Base-by-base conservation (phyloP, 2,797 vertebrate species). In the Hapalemur alaotrensis region DNA sequence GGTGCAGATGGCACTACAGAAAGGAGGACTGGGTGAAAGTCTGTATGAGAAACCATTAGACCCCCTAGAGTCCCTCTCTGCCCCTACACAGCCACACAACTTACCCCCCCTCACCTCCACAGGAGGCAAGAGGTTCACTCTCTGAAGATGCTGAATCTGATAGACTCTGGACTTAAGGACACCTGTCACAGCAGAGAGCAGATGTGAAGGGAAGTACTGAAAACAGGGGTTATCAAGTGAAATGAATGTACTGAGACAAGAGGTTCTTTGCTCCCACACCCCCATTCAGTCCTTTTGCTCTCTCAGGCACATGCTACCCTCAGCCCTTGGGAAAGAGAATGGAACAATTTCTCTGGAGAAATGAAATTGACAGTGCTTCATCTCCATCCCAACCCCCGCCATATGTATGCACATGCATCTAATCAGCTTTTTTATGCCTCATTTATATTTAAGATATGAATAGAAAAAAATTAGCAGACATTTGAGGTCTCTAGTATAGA, bases 401-500 rank as follows among this genome's bases (percentile, higher is more conserved):
- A 3, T 6, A 4, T 28, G 6, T 32, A 57, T 30, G 30, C 14
- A 25, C 11, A 28, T 20, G 9, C 63, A 82, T 41, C 63, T 38
- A n/a, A 50, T 50, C 28, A 30, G 59, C 10, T 75, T 69, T 63
- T 63, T 88, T 61, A 13, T 14, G 7, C 35, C 5, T 76, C n/a
- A 4, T 67, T 93, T 46, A 81, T 43, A 86, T 81, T 86, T 86
- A 63, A 91, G 72, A 28, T 84, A 57, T 61, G 32, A 96, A 67
- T 35, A 94, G 41, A 93, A 94, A 87, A 91, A 17, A 91, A 52
- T 76, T 65, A 90, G 35, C 28, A 83, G 86, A 76, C 2, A 35
- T 70, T 84, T 84, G 48, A 93, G 20, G 7, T 67, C 43, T 81
- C 15, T 76, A 32, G 18, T 43, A 15, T 43, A 86, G 78, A 91